phyloP scores from a whole-genome alignment of 2,888 invertebrate species.

The Callinectes sapidus region DNA sequence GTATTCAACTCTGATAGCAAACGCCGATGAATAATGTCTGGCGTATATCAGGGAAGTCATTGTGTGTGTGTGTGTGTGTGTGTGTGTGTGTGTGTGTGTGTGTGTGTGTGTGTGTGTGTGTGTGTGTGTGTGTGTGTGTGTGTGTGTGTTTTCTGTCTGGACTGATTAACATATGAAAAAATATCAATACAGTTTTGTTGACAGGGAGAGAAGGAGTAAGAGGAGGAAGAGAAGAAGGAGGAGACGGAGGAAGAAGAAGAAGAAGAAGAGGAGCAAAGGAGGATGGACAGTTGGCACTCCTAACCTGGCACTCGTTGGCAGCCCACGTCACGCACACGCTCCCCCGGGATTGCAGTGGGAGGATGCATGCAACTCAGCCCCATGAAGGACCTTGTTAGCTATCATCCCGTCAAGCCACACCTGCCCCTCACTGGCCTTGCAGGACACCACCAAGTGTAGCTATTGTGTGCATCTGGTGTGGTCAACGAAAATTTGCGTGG shows the following conservation, averaged over 20 bases:
- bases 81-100: conserved; percentile 1
- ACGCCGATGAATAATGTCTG: neutral
- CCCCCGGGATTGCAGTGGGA: neutral
- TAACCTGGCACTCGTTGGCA: neutral
- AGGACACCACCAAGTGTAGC: neutral
- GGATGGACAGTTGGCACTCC: neutral
- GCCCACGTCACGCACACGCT: neutral
- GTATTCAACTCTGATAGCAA: neutral
- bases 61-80: neutral
- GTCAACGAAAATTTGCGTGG: neutral
- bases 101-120: neutral
- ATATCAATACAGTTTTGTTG: no score
- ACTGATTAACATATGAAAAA: no score
- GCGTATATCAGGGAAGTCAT: neutral
- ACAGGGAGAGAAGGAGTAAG: no score
- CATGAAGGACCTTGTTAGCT: neutral
- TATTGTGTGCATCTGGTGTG: neutral
- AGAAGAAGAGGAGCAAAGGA: neutral
- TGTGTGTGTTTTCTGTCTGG: no score
- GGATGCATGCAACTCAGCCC: neutral
- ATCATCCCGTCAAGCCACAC: neutral
- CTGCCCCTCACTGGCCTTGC: neutral
- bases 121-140: no score
- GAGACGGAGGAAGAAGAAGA: neutral
- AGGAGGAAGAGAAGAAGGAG: no score